Conservation (phyloP, 2,888 invertebrate species). For the Listrodromus nycthemerus region DNA sequence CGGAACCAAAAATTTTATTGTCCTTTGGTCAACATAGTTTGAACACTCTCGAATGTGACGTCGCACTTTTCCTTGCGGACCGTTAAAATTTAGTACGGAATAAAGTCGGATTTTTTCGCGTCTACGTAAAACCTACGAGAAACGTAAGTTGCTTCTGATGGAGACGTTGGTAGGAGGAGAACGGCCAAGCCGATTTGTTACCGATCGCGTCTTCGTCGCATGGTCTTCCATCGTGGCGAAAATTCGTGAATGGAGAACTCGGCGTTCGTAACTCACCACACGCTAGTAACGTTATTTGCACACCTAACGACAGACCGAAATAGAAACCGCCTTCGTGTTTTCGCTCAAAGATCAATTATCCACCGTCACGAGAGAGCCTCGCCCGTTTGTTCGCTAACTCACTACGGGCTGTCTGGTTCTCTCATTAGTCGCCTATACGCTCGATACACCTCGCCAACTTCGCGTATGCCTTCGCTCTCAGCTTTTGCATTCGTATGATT, state of each 20-base stretch:
- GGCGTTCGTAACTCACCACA: constrained; percentile 11
- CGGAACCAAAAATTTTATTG: no score
- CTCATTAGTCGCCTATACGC: background rate
- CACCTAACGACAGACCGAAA: constrained; percentile 52
- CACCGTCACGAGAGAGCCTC: constrained; percentile 28
- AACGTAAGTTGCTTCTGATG: no score
- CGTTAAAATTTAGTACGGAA: no score
- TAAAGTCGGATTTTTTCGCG: no score
- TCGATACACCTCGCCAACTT: constrained; percentile 29
- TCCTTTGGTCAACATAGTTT: no score
- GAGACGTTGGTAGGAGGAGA: no score
- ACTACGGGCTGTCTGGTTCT: constrained; percentile 21
- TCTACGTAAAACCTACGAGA: no score
- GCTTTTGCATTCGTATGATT: constrained; percentile 23
- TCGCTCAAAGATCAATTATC: constrained; percentile 58
- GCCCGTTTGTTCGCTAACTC: constrained; percentile 31
- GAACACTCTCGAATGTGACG: no score
- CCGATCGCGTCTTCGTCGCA: no score
- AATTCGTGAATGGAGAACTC: constrained; percentile 39
- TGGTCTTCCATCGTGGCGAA: background rate
- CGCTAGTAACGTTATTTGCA: constrained; percentile 50
- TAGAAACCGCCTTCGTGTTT: constrained; percentile 61
- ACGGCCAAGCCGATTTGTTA: no score
- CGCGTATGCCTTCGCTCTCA: constrained; percentile 15
- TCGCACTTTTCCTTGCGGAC: no score